Conservation (phyloP, 2,797 vertebrate species). For the Myotis pilosus region DNA sequence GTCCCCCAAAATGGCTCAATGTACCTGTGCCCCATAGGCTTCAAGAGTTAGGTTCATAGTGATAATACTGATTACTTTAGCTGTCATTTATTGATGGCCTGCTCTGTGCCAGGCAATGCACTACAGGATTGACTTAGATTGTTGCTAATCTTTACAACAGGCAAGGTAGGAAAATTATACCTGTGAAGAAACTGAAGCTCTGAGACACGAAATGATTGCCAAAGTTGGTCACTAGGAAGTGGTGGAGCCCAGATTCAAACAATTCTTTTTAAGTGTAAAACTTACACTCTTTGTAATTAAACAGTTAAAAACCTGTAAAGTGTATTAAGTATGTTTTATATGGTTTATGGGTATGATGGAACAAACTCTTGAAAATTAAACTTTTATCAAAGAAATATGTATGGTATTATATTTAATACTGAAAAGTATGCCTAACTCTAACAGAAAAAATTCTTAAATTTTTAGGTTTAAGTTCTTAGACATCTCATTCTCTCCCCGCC, state of each 20-base stretch:
- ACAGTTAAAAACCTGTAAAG: not conserved
- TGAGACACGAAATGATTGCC: not conserved
- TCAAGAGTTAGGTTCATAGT: not conserved
- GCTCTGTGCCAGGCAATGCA: not conserved
- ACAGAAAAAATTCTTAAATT: not conserved
- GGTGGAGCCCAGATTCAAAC: not conserved
- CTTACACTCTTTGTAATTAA: not conserved
- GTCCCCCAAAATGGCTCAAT: not conserved
- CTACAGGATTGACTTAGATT: not conserved
- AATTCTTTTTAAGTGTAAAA: not conserved
- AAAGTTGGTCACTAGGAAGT: not conserved
- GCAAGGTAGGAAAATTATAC: not conserved
- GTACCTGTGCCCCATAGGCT: not conserved
- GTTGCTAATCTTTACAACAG: not conserved
- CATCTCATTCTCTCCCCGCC: not conserved
- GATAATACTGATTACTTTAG: not conserved
- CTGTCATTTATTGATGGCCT: not conserved
- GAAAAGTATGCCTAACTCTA: not conserved
- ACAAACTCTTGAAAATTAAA: slow-evolving; percentile 46
- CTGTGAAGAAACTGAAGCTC: not conserved
- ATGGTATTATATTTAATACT: slow-evolving; percentile 6
- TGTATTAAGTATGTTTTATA: not conserved
- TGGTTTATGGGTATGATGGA: not conserved
- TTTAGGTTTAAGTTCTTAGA: slow-evolving; percentile 11
- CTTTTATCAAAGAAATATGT: slow-evolving; percentile 50